Percentiles rank a stretch among this genome's conserved stretches.
These are phyloP conservation scores for Napeogenes inachia DNA, from an alignment of 2,888 invertebrate species.

Conservation along the genomic window DNA sequence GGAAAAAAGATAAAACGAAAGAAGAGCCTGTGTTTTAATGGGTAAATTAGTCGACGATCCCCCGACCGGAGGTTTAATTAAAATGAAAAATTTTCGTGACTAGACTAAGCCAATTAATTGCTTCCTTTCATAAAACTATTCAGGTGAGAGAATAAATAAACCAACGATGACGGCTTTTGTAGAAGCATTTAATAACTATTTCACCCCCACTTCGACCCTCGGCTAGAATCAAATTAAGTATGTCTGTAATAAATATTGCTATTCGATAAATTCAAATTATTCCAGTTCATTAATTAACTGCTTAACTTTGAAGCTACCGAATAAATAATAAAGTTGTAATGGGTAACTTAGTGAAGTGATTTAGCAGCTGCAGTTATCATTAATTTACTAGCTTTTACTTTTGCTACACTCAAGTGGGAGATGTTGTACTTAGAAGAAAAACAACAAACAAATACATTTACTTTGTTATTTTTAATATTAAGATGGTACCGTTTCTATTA, in stretches of 20 bases:
- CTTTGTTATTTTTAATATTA: too few species aligned
- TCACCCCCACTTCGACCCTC: constrained; percentile 10
- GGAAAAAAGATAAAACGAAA: constrained; percentile 67
- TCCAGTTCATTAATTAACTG: constrained; percentile 5
- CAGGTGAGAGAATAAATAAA: constrained; percentile 64
- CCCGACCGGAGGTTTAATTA: constrained; percentile 71
- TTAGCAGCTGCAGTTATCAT: not conserved
- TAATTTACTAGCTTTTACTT: not conserved
- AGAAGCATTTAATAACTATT: constrained; percentile 13
- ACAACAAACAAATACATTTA: too few species aligned
- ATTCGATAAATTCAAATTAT: constrained; percentile 1
- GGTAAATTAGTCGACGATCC: constrained; percentile 76
- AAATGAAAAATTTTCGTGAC: constrained; percentile 76
- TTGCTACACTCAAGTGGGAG: not conserved
- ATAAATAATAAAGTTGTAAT: constrained; percentile 6
- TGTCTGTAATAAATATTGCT: not conserved
- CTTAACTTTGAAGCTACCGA: constrained; percentile 1
- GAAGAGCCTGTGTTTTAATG: constrained; percentile 73
- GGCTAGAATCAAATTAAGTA: constrained; percentile 8
- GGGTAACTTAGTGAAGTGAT: not conserved
- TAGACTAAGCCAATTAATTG: constrained; percentile 70
- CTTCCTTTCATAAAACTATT: constrained; percentile 68
- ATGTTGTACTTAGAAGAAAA: too few species aligned
- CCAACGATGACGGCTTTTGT: constrained; percentile 30
- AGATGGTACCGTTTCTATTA: too few species aligned